Conservation (phyloP, 2,113 vertebrate species). For the Chiloscyllium plagiosum region DNA sequence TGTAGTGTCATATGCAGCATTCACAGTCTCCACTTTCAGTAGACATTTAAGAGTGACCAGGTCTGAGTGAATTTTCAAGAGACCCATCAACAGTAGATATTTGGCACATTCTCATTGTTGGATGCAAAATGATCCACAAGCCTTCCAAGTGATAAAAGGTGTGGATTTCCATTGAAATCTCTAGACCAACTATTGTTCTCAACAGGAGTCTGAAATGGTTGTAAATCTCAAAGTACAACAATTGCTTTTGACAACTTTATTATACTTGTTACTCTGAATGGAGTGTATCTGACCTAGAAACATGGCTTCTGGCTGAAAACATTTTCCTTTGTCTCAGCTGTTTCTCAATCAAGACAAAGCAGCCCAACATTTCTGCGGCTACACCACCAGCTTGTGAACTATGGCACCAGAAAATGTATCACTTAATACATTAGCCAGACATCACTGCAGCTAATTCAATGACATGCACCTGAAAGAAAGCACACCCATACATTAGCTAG, state of each 20-base stretch:
- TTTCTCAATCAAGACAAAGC: neutral
- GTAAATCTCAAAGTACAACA: neutral
- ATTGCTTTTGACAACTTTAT: neutral
- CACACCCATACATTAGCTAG: neutral
- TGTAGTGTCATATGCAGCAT: neutral
- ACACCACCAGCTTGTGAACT: neutral
- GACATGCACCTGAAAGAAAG: neutral
- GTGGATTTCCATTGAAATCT: neutral
- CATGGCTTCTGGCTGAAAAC: neutral
- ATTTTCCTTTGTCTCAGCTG: neutral
- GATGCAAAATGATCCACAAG: neutral
- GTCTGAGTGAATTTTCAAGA: neutral
- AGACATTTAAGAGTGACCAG: neutral
- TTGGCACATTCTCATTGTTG: neutral
- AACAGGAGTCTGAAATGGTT: neutral
- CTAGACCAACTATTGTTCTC: neutral
- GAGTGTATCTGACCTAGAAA: neutral
- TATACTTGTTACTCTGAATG: neutral
- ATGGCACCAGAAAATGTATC: neutral
- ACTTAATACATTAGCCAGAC: neutral
- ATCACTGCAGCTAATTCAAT: neutral
- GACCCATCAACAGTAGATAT: neutral
- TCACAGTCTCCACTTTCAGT: neutral
- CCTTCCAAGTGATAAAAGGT: neutral
- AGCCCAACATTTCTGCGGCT: neutral